Conservation (phyloP, 2,888 invertebrate species). For the Esperia sulphurella region DNA sequence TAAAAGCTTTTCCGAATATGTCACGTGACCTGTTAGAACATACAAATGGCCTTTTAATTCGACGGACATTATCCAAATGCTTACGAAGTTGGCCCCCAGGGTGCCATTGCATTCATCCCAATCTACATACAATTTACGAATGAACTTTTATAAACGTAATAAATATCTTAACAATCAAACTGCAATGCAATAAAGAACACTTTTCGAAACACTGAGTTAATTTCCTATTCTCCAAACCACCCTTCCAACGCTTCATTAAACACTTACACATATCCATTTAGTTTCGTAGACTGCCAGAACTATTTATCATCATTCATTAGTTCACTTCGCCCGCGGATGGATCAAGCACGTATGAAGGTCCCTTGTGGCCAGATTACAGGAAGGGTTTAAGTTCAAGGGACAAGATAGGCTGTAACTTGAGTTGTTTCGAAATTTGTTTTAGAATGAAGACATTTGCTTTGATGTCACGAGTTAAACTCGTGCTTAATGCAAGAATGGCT, state of each 20-base stretch:
- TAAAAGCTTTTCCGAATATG: too few species aligned
- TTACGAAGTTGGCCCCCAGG: too few species aligned
- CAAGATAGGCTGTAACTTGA: conserved; percentile 10
- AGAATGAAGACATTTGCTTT: too few species aligned
- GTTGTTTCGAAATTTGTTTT: neutral
- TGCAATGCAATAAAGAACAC: neutral
- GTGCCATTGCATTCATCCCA: too few species aligned
- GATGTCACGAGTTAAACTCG: neutral
- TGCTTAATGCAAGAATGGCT: too few species aligned
- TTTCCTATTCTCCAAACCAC: conserved; percentile 1
- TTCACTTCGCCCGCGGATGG: conserved; percentile 26
- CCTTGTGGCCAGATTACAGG: conserved; percentile 52
- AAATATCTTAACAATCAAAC: neutral
- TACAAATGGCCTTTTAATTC: too few species aligned
- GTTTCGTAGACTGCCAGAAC: conserved; percentile 34
- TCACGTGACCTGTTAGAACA: too few species aligned
- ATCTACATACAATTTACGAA: too few species aligned
- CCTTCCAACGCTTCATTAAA: conserved; percentile 4
- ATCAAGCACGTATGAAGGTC: conserved; percentile 29
- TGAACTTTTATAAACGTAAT: too few species aligned
- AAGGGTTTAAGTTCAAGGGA: conserved; percentile 57
- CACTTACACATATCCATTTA: neutral
- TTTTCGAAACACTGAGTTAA: neutral
- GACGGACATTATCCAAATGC: too few species aligned
- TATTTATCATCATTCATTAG: conserved; percentile 75